These are phyloP conservation scores for Mylabris phalerata DNA, from an alignment of 1,140 invertebrate species.

Conservation along the genomic window DNA sequence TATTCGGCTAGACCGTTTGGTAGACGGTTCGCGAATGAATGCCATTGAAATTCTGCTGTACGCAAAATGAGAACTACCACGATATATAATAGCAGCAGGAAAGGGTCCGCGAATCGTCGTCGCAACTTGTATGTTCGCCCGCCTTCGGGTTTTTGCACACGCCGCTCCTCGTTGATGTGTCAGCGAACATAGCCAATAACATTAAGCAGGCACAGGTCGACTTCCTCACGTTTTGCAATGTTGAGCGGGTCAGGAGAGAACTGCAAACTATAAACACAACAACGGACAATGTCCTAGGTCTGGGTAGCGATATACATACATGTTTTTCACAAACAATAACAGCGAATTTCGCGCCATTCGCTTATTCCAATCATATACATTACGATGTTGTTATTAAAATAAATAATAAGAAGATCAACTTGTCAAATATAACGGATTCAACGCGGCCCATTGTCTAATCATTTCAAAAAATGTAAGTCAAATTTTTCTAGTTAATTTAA, in stretches of 20 bases:
- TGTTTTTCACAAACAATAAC: too few relatives aligned
- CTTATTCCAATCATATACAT: too few relatives aligned
- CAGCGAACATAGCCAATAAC: constrained; percentile 14
- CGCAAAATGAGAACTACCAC: too few relatives aligned
- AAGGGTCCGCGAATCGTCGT: constrained; percentile 13
- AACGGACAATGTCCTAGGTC: constrained; percentile 36
- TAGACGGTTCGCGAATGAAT: constrained; percentile 21
- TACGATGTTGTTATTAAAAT: too few relatives aligned
- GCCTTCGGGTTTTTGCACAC: constrained; percentile 32
- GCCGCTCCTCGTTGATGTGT: constrained; percentile 6
- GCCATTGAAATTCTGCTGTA: not conserved
- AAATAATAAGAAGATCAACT: too few relatives aligned
- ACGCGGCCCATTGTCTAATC: too few relatives aligned
- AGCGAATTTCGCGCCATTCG: too few relatives aligned
- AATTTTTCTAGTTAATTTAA: too few relatives aligned
- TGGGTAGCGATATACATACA: too few relatives aligned
- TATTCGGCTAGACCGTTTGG: constrained; percentile 11
- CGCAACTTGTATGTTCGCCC: constrained; percentile 12
- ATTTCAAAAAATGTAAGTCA: too few relatives aligned
- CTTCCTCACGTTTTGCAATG: constrained; percentile 32
- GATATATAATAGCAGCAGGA: not conserved
- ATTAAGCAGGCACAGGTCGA: too few relatives aligned
- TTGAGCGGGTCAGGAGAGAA: constrained; percentile 37
- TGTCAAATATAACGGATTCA: too few relatives aligned
- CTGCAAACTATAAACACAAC: constrained; percentile 13